These are phyloP conservation scores for Anas georgica DNA, from an alignment of 2,797 vertebrate species.

Conservation along the genomic window DNA sequence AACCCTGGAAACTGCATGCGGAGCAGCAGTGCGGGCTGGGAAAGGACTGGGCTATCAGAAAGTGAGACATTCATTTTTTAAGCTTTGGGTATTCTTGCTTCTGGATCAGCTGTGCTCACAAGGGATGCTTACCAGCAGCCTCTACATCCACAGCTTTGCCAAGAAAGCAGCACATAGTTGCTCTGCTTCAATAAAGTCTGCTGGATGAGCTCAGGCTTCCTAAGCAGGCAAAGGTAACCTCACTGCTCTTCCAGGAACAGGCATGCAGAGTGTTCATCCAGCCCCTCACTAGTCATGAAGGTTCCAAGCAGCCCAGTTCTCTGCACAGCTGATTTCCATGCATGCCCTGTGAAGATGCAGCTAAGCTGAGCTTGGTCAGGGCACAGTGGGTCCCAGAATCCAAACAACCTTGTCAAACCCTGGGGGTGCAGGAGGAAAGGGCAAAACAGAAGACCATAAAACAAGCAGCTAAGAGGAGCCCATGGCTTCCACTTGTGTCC, in stretches of 20 bases:
- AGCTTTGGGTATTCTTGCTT: neutral
- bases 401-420: neutral
- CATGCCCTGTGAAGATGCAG: neutral
- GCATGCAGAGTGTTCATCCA: fast-evolving
- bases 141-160: neutral
- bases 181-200: neutral
- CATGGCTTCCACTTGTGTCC: neutral
- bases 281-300: neutral
- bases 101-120: neutral
- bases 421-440: neutral
- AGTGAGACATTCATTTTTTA: neutral
- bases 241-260: neutral
- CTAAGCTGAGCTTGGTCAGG: neutral
- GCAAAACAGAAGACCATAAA: neutral
- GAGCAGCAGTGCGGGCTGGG: neutral
- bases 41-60: neutral
- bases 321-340: neutral
- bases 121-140: neutral
- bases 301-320: neutral
- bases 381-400: neutral
- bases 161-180: neutral
- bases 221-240: neutral
- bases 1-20: neutral
- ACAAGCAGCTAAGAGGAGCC: neutral
- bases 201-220: neutral